A percentile compares a stretch with the other conserved stretches of the same genome.
These are phyloP conservation scores for Silurus asotus DNA, from an alignment of 2,113 vertebrate species.

Conservation along the genomic window DNA sequence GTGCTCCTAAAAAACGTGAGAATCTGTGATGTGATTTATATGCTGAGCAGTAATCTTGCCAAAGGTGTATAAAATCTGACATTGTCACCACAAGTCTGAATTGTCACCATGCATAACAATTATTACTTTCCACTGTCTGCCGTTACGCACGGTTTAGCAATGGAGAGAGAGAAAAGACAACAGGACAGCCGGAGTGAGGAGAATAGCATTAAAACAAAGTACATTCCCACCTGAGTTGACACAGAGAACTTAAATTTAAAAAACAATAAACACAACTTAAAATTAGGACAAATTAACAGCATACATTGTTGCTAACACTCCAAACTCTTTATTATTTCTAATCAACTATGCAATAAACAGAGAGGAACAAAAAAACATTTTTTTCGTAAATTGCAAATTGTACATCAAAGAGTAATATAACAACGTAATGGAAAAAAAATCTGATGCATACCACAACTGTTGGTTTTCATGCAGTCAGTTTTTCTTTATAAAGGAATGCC, in stretches of 20 bases:
- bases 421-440: not conserved
- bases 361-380: not conserved
- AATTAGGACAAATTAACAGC: not conserved
- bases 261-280: not conserved
- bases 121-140: not conserved
- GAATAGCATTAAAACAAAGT: not conserved
- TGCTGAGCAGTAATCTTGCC: not conserved
- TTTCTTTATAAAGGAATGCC: constrained; percentile 56
- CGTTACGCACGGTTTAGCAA: not conserved
- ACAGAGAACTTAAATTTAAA: not conserved
- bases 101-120: not conserved
- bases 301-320: not conserved
- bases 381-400: not conserved
- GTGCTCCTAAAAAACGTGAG: constrained; percentile 9
- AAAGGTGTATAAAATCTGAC: not conserved
- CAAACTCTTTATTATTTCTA: constrained; percentile 13
- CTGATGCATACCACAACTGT: not conserved
- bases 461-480: constrained; percentile 54
- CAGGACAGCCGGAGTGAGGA: too few relatives aligned
- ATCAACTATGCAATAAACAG: constrained; percentile 10
- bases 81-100: too few relatives aligned
- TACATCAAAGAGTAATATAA: not conserved
- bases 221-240: not conserved
- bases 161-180: not conserved
- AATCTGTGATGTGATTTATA: not conserved